Evolutionary conservation across 2,797 vertebrate genomes (phyloP), one percentile per base, ranked within the genome.

Genomic region (Thaleichthys pacificus): DNA sequence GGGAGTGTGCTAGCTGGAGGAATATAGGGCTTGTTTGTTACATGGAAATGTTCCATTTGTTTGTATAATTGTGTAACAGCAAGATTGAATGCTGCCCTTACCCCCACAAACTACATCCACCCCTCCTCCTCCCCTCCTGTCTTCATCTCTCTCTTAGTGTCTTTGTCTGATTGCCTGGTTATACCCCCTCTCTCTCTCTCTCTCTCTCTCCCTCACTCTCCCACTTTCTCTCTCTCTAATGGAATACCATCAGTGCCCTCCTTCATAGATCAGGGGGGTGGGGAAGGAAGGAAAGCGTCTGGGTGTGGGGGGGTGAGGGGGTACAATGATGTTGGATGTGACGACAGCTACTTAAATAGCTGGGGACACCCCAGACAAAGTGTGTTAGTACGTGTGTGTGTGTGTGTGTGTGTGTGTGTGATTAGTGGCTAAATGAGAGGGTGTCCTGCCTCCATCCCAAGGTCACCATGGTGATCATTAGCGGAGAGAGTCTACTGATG

Each of bases 401-500:
- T 73, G 58, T 68, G 75, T 63, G 58, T 28, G 5, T 19, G 68
- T 65, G 73, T 5, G 61, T 5, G 42, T 73, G 35, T 21, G 35
- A 42, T 70, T 42, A 54, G n/a, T 5, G 26, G 12, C 30, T 63
- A 11, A 35, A 62, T 80, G 65, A 72, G 66, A 3, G 26, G 30
- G 57, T 54, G 69, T 47, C 69, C 38, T 68, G 30, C 69, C 75
- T 32, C 65, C 65, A n/a, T 75, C 73, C 79, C 89, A 89, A 91
- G 90, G 91, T 93, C 85, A 90, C 72, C 63, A 69, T 73, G 32
- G 61, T 79, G 78, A 85, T 81, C 79, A 88, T 87, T 78, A 82
- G 71, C 78, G 76, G 47, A 64, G 75, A 61, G 67, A 56, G 62
- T 19, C 49, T 68, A 89, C 91, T 90, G 81, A 85, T 72, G 72